Conservation (phyloP, 2,888 invertebrate species). For the Formica aserva region DNA sequence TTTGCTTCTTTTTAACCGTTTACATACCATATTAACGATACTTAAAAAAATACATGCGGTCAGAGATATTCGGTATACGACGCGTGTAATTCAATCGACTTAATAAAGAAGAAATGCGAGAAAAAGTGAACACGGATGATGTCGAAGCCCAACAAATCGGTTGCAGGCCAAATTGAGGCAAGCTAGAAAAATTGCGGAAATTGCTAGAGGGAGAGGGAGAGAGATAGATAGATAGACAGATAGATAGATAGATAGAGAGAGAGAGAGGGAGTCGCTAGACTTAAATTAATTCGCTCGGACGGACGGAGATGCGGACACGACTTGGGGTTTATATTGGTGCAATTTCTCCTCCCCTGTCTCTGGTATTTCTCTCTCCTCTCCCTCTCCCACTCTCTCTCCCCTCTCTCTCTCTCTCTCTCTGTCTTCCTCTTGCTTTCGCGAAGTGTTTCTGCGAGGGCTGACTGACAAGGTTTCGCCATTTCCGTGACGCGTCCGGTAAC, state of each 20-base stretch:
- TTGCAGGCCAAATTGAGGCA: slow-evolving; percentile 59
- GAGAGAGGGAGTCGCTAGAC: slow-evolving; percentile 69
- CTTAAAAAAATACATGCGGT: background rate
- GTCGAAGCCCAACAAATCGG: slow-evolving; percentile 50
- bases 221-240: background rate
- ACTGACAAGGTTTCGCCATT: slow-evolving; percentile 78
- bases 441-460: slow-evolving; percentile 70
- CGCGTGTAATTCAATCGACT: slow-evolving; percentile 1
- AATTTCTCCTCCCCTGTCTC: slow-evolving; percentile 49
- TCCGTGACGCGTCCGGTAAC: slow-evolving; percentile 76
- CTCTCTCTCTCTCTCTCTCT: background rate
- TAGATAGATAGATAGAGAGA: background rate
- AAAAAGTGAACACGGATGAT: slow-evolving; percentile 40
- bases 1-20: background rate
- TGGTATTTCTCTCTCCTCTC: background rate
- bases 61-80: background rate
- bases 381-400: background rate
- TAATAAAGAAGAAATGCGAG: slow-evolving; percentile 17
- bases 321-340: slow-evolving; percentile 71
- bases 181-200: slow-evolving; percentile 80
- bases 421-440: slow-evolving; percentile 28
- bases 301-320: slow-evolving; percentile 65
- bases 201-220: slow-evolving; percentile 68
- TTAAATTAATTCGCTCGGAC: slow-evolving; percentile 81
- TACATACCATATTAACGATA: background rate